Percentiles rank a stretch among this genome's conserved stretches.
These are phyloP conservation scores for Corythaeola cristata DNA, from an alignment of 2,113 vertebrate species.

Conservation along the genomic window DNA sequence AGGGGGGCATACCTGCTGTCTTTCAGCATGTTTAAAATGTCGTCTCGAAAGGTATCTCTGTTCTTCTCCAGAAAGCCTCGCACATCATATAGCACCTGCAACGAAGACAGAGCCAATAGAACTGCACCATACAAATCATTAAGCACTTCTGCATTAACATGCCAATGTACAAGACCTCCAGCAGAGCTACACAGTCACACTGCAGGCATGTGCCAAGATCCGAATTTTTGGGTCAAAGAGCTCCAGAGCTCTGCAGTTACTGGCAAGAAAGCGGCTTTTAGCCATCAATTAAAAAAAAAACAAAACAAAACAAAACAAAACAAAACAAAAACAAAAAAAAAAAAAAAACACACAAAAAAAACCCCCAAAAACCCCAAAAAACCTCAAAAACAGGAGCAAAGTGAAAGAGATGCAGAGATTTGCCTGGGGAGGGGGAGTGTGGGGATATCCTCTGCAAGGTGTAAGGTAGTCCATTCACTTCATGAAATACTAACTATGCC, in stretches of 20 bases:
- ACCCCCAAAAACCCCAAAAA: background rate
- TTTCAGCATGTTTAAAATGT: conserved; percentile 89
- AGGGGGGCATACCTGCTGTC: conserved; percentile 83
- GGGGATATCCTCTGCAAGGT: background rate
- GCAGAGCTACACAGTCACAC: background rate
- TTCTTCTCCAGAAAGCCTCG: conserved; percentile 91
- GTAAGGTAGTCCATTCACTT: background rate
- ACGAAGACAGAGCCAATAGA: background rate
- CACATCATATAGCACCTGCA: conserved; percentile 87
- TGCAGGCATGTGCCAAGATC: background rate
- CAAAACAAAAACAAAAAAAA: background rate
- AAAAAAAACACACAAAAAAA: background rate
- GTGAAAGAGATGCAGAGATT: background rate
- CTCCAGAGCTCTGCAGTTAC: background rate
- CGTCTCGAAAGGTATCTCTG: conserved; percentile 92
- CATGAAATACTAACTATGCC: background rate
- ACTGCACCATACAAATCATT: background rate
- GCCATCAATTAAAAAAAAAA: background rate
- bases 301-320: background rate
- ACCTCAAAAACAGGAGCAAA: background rate
- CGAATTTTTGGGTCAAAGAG: background rate
- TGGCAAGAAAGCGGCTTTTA: background rate
- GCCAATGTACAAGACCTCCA: background rate
- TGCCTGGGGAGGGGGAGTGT: background rate
- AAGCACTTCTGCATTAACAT: background rate